Evolutionary conservation across 2,113 vertebrate species (phyloP).

Genomic region (Proteles cristata): DNA sequence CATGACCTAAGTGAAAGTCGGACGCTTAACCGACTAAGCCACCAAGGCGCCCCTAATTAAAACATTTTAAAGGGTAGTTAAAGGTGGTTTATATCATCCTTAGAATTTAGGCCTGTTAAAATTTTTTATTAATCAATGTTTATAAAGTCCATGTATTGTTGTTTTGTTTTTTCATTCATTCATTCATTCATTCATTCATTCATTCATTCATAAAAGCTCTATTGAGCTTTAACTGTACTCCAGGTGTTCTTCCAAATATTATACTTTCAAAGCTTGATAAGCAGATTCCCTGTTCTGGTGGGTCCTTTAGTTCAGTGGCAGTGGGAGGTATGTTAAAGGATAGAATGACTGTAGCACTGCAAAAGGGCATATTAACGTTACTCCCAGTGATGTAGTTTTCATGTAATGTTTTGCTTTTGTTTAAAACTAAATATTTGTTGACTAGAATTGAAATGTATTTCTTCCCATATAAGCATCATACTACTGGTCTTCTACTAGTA

Average conservation of each 20-base stretch:
- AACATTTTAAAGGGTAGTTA: background rate
- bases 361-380: background rate
- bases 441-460: slow-evolving; percentile 51
- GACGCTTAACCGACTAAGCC: too few species aligned
- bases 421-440: slow-evolving; percentile 27
- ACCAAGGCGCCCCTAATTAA: too few species aligned
- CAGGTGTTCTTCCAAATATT: background rate
- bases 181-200: background rate
- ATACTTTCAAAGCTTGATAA: background rate
- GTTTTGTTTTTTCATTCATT: background rate
- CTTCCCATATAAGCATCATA: background rate
- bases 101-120: slow-evolving; percentile 33
- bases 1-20: too few species aligned
- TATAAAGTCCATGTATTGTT: background rate
- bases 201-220: slow-evolving; percentile 5
- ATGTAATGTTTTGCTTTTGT: background rate
- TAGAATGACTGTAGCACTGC: background rate
- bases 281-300: background rate
- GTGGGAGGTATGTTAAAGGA: background rate
- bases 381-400: background rate
- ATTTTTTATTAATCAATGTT: slow-evolving; percentile 36
- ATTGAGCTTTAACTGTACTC: background rate
- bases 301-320: background rate
- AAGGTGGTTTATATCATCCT: background rate
- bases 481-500: background rate